phyloP scores from a whole-genome alignment of 2,888 invertebrate genomes.

The Automeris io region DNA sequence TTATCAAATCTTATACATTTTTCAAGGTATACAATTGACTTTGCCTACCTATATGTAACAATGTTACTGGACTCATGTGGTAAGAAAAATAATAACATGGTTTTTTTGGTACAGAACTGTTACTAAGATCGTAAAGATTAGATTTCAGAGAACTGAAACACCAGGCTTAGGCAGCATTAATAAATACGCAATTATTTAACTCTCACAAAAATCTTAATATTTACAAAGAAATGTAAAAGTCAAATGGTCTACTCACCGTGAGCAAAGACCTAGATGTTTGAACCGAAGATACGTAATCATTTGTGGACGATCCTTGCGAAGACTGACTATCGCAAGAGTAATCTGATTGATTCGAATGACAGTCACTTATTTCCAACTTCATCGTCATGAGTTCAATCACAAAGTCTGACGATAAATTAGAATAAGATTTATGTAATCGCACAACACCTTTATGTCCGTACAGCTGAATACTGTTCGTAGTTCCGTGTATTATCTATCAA shows the following conservation, averaged over 20 bases:
- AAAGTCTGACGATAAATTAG: constrained; percentile 4
- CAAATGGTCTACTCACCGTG: constrained; percentile 46
- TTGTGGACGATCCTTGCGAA: constrained; percentile 75
- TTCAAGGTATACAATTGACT: too few relatives aligned
- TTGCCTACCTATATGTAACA: too few relatives aligned
- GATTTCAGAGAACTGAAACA: not conserved
- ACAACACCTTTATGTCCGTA: constrained; percentile 21
- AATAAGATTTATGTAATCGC: constrained; percentile 39
- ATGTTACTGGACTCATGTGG: too few relatives aligned
- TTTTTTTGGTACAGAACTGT: not conserved
- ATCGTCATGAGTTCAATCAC: constrained; percentile 65
- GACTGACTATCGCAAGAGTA: constrained; percentile 78
- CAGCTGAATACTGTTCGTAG: constrained; percentile 24
- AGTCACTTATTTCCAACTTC: constrained; percentile 79
- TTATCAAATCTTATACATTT: too few relatives aligned
- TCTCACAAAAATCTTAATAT: not conserved
- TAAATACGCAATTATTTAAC: not conserved
- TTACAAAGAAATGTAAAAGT: not conserved
- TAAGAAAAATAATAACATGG: too few relatives aligned
- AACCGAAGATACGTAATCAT: constrained; percentile 56
- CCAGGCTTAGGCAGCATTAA: too few relatives aligned
- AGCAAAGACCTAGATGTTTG: constrained; percentile 54
- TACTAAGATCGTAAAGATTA: not conserved
- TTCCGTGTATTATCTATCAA: constrained; percentile 36
- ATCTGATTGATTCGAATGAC: constrained; percentile 78